These are phyloP conservation scores for Tragelaphus eurycerus DNA, from an alignment of 2,797 vertebrate species.

Conservation along the genomic window DNA sequence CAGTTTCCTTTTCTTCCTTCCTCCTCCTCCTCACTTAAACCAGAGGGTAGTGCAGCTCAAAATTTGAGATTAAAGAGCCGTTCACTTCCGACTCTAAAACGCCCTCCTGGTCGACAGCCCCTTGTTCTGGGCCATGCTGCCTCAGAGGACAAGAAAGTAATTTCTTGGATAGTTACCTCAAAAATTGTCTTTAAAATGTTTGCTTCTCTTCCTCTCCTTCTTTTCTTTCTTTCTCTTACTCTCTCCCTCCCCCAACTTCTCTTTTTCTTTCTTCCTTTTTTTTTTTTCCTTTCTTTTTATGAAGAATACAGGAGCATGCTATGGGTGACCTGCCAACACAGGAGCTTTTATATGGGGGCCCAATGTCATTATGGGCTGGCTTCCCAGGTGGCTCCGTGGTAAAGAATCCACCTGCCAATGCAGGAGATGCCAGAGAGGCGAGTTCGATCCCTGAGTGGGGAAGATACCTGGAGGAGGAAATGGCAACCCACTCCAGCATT, in stretches of 20 bases:
- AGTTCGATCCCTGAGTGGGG: background rate
- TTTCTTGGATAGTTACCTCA: background rate
- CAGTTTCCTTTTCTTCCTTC: too few species aligned
- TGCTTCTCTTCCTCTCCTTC: background rate
- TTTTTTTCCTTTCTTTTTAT: background rate
- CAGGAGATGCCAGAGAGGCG: background rate
- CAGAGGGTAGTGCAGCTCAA: background rate
- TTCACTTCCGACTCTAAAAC: background rate
- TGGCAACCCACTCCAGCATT: background rate
- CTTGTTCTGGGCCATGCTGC: background rate
- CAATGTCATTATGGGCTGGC: background rate
- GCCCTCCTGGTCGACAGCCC: accelerated
- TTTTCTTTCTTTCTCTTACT: background rate
- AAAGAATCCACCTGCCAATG: background rate
- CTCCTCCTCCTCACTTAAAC: background rate
- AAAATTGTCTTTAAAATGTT: background rate
- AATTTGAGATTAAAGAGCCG: background rate
- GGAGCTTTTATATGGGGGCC: background rate
- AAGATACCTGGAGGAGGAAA: background rate
- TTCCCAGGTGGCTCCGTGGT: background rate
- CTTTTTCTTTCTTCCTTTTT: background rate
- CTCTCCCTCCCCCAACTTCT: background rate
- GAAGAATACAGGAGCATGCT: background rate
- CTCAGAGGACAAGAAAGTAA: background rate
- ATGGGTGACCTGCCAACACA: background rate